Evolutionary conservation across 2,888 invertebrate genomes (phyloP), one percentile per base, ranked within the genome.

Genomic region (Ectemnius cavifrons): DNA sequence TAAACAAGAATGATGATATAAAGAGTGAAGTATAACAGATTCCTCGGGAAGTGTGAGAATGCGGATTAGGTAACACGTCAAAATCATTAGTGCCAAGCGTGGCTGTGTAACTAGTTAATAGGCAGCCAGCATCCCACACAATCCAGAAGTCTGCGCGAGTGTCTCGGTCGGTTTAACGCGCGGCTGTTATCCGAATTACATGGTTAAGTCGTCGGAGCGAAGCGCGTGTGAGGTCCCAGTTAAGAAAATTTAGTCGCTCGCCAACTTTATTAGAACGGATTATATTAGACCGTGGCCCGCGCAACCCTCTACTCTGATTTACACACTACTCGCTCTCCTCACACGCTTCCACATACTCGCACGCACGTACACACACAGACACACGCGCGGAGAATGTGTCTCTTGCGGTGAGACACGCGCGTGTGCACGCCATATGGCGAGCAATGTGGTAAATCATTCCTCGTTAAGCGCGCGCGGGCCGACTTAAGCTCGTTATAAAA

Each of bases 181-280:
- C 37, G 37, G 37, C 37, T 37, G 37, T 37, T 37, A 37, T 6
- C 49, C 56, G 76, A 71, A 77, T 78, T 75, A 80, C 75, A 67
- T 73, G 69, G 77, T 78, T 78, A 78, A 80, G 78, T 75, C 71
- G 68, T 65, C 46, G 62, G 72, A 74, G 61, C 8, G 49, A 67
- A 28, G 52, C 23, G 61, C 69, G 63, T 20, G 16, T 37, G 65
- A 28, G 64, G 71, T 47, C 4, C 73, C 71, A 75, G 73, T 81
- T 77, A 68, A 82, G 81, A 81, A 79, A 82, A 82, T 83, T 82
- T 82, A 82, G 74, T 81, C 72, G 83, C 83, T 77, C 23, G 81
- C 81, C 82, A 82, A 77, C 81, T 82, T 82, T 82, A 83, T 82
- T 82, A 82, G 83, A 75, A 81, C 76, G 81, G 83, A 82, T 82